phyloP scores from a whole-genome alignment of 1,140 invertebrate genomes.

The Harlomillsia oculata region DNA sequence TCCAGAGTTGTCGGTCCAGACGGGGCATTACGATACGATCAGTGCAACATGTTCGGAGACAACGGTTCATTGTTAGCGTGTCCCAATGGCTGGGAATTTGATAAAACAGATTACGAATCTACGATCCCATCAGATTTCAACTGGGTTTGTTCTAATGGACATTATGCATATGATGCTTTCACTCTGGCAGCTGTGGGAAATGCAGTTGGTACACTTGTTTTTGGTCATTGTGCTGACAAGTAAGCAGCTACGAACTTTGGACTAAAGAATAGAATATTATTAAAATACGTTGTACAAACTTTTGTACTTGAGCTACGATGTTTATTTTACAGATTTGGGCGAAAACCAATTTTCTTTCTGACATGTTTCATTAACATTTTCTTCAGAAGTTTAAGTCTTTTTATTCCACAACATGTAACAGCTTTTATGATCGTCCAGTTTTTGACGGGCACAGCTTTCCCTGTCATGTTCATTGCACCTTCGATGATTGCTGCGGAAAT shows the following conservation, averaged over 20 bases:
- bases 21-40: constrained; percentile 14
- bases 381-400: constrained; percentile 25
- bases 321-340: constrained; percentile 23
- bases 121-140: constrained; percentile 29
- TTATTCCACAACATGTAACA: constrained; percentile 5
- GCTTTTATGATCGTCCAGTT: constrained; percentile 24
- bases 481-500: constrained; percentile 30
- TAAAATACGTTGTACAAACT: not conserved
- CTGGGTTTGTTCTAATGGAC: constrained; percentile 31
- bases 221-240: constrained; percentile 29
- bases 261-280: not conserved
- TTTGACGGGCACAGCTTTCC: constrained; percentile 31
- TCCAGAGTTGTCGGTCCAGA: constrained; percentile 11
- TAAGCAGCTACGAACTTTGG: constrained; percentile 4
- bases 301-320: not conserved
- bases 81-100: constrained; percentile 28
- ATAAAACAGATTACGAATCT: constrained; percentile 27
- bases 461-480: constrained; percentile 31
- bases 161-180: constrained; percentile 28
- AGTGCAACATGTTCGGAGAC: constrained; percentile 26
- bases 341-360: constrained; percentile 33
- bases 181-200: constrained; percentile 23
- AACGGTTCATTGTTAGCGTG: constrained; percentile 9
- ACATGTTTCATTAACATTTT: constrained; percentile 25
- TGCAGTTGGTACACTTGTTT: constrained; percentile 26